A percentile compares a stretch with the other conserved stretches of the same genome.
phyloP scores from a whole-genome alignment of 1,140 invertebrate genomes.

The Aphaenogaster rudis region DNA sequence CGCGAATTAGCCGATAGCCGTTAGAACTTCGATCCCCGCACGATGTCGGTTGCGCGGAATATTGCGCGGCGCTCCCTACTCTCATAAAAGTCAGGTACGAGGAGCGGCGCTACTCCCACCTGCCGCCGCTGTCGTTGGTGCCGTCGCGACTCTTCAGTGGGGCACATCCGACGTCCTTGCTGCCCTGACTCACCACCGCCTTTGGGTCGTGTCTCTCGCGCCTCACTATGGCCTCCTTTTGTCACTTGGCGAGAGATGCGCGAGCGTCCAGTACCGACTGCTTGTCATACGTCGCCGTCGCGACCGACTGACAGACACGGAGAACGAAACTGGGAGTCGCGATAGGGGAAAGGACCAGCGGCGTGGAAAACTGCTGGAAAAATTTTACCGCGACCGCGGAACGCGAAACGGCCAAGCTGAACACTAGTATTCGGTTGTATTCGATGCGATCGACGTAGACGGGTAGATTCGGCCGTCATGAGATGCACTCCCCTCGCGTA shows the following conservation, averaged over 20 bases:
- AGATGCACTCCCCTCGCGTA: constrained; percentile 51
- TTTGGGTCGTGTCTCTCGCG: neutral
- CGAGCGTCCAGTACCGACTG: neutral
- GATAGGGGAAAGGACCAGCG: neutral
- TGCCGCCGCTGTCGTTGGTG: constrained; percentile 26
- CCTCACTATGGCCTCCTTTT: constrained; percentile 8
- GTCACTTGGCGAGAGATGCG: neutral
- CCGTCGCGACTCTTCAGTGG: constrained; percentile 38
- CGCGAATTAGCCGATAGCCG: constrained; percentile 11
- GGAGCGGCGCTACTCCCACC: constrained; percentile 54
- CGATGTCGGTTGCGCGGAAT: constrained; percentile 48
- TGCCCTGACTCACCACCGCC: constrained; percentile 21
- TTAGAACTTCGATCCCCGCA: constrained; percentile 37
- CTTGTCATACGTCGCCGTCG: neutral
- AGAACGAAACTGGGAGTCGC: neutral
- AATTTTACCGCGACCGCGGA: neutral
- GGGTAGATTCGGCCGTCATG: constrained; percentile 52
- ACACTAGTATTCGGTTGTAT: neutral
- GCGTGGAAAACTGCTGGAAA: neutral
- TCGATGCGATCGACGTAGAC: constrained; percentile 29
- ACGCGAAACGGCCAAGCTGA: neutral
- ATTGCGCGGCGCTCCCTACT: constrained; percentile 56
- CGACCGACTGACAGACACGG: neutral
- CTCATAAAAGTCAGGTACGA: constrained; percentile 43
- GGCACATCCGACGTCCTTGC: constrained; percentile 51